These are phyloP conservation scores for Lepus timidus DNA, from an alignment of 2,113 vertebrate genomes.

Conservation along the genomic window DNA sequence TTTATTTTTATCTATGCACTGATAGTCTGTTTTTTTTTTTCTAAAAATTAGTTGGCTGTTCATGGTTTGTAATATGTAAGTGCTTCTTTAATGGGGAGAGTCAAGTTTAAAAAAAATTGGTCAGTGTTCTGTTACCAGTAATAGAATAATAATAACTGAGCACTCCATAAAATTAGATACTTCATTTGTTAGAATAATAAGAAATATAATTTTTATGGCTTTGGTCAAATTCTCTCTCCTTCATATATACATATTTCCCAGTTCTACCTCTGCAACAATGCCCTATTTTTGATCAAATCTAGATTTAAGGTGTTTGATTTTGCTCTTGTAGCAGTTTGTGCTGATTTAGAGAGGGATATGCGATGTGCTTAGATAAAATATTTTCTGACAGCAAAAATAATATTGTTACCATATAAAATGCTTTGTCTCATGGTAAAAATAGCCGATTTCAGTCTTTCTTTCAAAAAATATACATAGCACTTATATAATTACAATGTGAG, in stretches of 20 bases:
- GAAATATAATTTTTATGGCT: neutral
- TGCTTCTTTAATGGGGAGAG: neutral
- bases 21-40: neutral
- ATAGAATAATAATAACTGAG: neutral
- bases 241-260: neutral
- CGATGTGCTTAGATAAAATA: slow-evolving; percentile 78
- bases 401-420: slow-evolving; percentile 66
- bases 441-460: slow-evolving; percentile 60
- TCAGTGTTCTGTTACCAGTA: neutral
- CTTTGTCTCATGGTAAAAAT: slow-evolving; percentile 72
- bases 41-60: neutral
- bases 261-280: neutral
- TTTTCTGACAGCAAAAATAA: slow-evolving; percentile 80
- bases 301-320: slow-evolving; percentile 61
- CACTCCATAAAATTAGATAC: neutral
- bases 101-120: neutral
- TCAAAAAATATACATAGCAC: slow-evolving; percentile 17
- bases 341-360: slow-evolving; percentile 71
- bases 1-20: neutral
- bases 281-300: slow-evolving; percentile 66
- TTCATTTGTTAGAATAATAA: neutral
- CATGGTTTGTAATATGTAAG: neutral
- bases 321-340: slow-evolving; percentile 59
- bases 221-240: neutral
- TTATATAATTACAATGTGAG: slow-evolving; percentile 63